Evolutionary conservation across 2,797 vertebrate genomes (phyloP).

Genomic region (Ciconia nigra): DNA sequence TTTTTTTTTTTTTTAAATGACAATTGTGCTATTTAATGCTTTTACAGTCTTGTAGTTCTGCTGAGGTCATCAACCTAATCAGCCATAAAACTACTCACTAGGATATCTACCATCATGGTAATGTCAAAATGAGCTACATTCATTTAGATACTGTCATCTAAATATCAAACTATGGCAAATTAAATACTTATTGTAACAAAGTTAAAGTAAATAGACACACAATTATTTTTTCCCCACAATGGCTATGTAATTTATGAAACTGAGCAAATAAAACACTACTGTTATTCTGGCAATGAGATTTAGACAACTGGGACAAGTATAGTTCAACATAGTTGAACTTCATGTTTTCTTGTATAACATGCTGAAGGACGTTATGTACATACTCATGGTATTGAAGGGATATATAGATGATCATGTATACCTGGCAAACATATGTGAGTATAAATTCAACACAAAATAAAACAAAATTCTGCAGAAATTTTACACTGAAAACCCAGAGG

Average conservation of each 20-base stretch:
- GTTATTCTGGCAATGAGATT: not conserved
- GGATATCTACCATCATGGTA: constrained; percentile 26
- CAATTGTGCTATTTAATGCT: constrained; percentile 78
- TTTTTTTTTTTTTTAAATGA: constrained; percentile 1
- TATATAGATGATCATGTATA: not conserved
- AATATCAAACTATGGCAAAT: constrained; percentile 79
- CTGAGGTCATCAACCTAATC: constrained; percentile 80
- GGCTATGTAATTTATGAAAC: not conserved
- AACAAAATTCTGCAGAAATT: not conserved
- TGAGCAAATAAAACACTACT: not conserved
- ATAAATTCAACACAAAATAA: not conserved
- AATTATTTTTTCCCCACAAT: constrained; percentile 65
- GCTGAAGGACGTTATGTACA: not conserved
- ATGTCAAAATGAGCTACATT: constrained; percentile 31
- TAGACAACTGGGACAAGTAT: not conserved
- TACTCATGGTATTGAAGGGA: not conserved
- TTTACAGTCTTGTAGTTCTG: constrained; percentile 78
- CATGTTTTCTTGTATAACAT: not conserved
- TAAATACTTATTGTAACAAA: constrained; percentile 77
- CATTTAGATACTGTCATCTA: constrained; percentile 67
- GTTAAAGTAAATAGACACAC: constrained; percentile 71
- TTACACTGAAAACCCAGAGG: not conserved
- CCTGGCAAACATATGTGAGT: not conserved
- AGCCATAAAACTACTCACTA: constrained; percentile 76
- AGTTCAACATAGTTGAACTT: not conserved